Conservation (phyloP, 2,888 invertebrate species). For the Apeira syringaria region DNA sequence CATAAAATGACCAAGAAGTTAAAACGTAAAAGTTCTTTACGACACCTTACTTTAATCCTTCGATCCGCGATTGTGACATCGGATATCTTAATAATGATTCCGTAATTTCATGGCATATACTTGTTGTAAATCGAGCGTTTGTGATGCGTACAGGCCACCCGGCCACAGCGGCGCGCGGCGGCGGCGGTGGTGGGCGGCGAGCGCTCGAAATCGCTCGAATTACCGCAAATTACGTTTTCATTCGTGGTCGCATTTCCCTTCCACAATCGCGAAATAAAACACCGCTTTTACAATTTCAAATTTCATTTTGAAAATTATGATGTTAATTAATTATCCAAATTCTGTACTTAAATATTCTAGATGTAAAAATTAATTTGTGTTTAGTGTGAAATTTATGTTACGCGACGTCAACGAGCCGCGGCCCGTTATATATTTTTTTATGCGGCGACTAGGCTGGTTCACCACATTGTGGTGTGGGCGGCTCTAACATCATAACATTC, state of each 20-base stretch:
- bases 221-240: neutral
- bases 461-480: slow-evolving; percentile 6
- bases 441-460: slow-evolving; percentile 2
- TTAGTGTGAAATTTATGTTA: slow-evolving; percentile 7
- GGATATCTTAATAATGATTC: no score
- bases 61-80: no score
- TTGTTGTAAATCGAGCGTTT: neutral
- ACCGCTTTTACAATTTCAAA: neutral
- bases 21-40: no score
- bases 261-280: neutral
- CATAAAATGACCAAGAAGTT: no score
- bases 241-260: neutral
- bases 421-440: slow-evolving; percentile 16
- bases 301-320: neutral
- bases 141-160: neutral
- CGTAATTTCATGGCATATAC: no score
- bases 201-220: neutral
- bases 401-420: slow-evolving; percentile 3
- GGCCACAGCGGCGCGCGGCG: neutral
- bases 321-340: neutral
- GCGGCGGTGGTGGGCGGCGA: no score
- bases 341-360: neutral
- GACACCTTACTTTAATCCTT: no score
- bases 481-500: slow-evolving; percentile 7
- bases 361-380: neutral